Percentiles rank a stretch among this genome's conserved stretches.
Evolutionary conservation across 1,140 invertebrate genomes (phyloP).

Genomic region (Lutraria rhynchaena): DNA sequence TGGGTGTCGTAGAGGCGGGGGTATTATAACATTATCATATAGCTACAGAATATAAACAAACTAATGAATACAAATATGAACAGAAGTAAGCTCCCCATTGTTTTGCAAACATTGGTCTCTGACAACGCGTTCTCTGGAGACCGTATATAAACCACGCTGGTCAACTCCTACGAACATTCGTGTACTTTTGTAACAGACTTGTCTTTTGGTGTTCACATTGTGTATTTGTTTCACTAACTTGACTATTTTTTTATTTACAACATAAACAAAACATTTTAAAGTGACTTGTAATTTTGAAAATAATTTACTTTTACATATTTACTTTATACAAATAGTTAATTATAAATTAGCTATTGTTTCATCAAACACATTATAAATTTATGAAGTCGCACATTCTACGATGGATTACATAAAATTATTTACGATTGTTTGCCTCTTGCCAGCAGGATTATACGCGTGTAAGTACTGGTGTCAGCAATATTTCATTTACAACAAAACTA

Average conservation of each 20-base stretch:
- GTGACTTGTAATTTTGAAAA: not conserved
- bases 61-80: too few relatives aligned
- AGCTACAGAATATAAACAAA: too few relatives aligned
- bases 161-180: not conserved
- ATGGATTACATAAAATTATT: too few relatives aligned
- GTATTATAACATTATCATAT: too few relatives aligned
- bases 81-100: not conserved
- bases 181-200: not conserved
- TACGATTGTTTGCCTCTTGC: too few relatives aligned
- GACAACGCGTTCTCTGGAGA: slow-evolving; percentile 21
- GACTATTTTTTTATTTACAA: not conserved
- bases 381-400: too few relatives aligned
- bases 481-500: too few relatives aligned
- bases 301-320: not conserved
- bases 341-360: not conserved
- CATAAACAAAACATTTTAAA: not conserved
- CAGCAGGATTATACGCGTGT: too few relatives aligned
- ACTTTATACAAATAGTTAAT: not conserved
- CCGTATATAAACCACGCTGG: slow-evolving; percentile 35
- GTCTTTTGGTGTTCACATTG: not conserved
- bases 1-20: too few relatives aligned
- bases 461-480: too few relatives aligned
- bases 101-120: slow-evolving; percentile 48
- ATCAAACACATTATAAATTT: too few relatives aligned
- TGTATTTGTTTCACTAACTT: not conserved